Evolutionary conservation across 2,888 invertebrate species (phyloP), one percentile per base, ranked within the genome.

Genomic region (Pyrrhia umbra): DNA sequence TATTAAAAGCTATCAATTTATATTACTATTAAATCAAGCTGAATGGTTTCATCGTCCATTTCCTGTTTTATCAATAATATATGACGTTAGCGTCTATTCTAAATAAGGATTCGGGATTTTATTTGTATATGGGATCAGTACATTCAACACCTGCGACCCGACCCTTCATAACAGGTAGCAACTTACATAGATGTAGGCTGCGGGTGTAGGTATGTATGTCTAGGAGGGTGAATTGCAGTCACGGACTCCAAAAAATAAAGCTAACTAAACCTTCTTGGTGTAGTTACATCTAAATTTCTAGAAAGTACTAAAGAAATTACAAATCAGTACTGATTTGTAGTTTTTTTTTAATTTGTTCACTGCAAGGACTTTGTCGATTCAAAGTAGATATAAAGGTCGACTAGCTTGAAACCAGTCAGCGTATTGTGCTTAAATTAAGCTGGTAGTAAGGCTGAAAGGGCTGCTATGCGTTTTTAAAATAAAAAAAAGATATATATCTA

Each of bases 101-200:
- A 65, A 40, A 52, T 68, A 58, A 27, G 59, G 55, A 42, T 68
- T 50, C 46, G 40, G 37, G 52, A 55, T 77, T 70, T 55, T 77
- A 61, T 78, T 74, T 66, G 55, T 67, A 34, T 45, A 58, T 61
- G 45, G 21, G 50, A 9, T 60, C 50, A 18, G 43, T 13, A 23
- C 21, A n/a, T 43, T 21, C 20, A 20, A 52, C 81, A 78, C 81
- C 76, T 78, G 81, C 64, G 64, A 30, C 46, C 39, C 67, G 64
- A 79, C 76, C 79, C 81, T 69, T 68, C 59, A 46, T 15, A 62
- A 68, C 75, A 80, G 73, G 79, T 77, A 80, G 68, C 50, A 57
- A 66, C 72, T 49, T 55, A 65, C 30, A 27, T 23, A 40, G 13
- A 1, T 65, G 21, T 70, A 58, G n/a, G n/a, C n/a, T 52, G 39